Base-by-base conservation (phyloP, 2,888 invertebrate genomes). In the Leucophenga maculata region DNA sequence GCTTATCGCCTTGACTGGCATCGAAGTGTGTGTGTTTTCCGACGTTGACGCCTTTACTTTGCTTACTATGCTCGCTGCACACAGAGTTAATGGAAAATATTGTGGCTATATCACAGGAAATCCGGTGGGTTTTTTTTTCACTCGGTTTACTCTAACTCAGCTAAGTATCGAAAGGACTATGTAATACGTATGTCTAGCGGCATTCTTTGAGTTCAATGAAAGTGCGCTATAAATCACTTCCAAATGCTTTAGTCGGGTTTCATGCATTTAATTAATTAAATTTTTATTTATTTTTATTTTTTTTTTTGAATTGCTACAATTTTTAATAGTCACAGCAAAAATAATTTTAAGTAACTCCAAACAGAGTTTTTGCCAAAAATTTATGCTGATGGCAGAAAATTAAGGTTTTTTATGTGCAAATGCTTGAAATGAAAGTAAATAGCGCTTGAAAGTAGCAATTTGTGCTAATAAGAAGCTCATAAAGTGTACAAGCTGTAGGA, bases 31-130 rank as follows among this genome's bases (percentile, higher is more conserved):
- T 44, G 48, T 39, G 48, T 39, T 74, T n/a, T n/a, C n/a, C n/a
- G 68, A 14, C 62, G 80, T 67, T 65, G 73, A 55, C 55, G 70
- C 69, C 68, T 68, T 72, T 50, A 69, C 48, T 68, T 72, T 50
- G 68, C 48, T 65, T 68, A 54, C 65, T 71, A n/a, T 69, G 69
- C 22, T 46, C 13, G 68, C 69, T 57, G 68, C 62, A 73, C 77
- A 77, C 80, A 84, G 82, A 84, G 82, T 80, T 81, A 81, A 81
- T 84, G 81, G 83, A 84, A 84, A 84, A 84, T 84, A 82, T 81
- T 83, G 84, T 81, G 84, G 83, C 81, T 3, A 80, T 84, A 84
- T 82, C 84, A 82, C 81, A 82, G 81, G 81, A 82, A 82, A 82
- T 82, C 81, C 81, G 81, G 81, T 77, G 75, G 79, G 83, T 77